Percentiles rank a stretch among this genome's conserved stretches.
phyloP scores from a whole-genome alignment of 2,888 invertebrate species.

The Acholoe squamosa region DNA sequence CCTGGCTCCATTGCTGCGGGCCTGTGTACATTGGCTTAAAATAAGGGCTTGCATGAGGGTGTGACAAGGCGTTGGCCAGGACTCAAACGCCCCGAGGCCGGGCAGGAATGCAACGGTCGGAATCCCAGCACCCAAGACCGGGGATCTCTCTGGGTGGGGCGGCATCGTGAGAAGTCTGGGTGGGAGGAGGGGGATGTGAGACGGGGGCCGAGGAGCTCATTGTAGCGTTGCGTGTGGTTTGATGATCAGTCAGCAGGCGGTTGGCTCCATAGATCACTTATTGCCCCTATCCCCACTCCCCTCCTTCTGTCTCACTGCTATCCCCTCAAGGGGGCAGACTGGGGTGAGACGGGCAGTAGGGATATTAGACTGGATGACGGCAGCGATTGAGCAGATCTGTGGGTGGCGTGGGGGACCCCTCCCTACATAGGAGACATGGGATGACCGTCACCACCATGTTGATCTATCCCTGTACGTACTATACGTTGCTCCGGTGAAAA shows the following conservation, averaged over 20 bases:
- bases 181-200: background rate
- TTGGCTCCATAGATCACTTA: slow-evolving; percentile 32
- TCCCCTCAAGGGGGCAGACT: background rate
- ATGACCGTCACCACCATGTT: background rate
- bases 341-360: too few species aligned
- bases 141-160: background rate
- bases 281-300: slow-evolving; percentile 15
- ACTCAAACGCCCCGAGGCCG: background rate
- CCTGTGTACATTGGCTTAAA: slow-evolving; percentile 27
- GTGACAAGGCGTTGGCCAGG: background rate
- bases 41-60: background rate
- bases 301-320: background rate
- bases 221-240: slow-evolving; percentile 23
- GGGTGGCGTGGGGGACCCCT: background rate
- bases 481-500: background rate
- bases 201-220: background rate
- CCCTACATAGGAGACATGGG: background rate
- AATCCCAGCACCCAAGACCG: background rate
- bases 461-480: background rate
- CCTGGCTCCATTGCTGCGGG: background rate
- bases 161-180: background rate
- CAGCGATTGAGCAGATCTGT: too few species aligned
- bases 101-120: background rate
- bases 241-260: slow-evolving; percentile 24
- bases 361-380: too few species aligned